Evolutionary conservation across 2,888 invertebrate species (phyloP).

Genomic region (Cataglyphis altisquamis): DNA sequence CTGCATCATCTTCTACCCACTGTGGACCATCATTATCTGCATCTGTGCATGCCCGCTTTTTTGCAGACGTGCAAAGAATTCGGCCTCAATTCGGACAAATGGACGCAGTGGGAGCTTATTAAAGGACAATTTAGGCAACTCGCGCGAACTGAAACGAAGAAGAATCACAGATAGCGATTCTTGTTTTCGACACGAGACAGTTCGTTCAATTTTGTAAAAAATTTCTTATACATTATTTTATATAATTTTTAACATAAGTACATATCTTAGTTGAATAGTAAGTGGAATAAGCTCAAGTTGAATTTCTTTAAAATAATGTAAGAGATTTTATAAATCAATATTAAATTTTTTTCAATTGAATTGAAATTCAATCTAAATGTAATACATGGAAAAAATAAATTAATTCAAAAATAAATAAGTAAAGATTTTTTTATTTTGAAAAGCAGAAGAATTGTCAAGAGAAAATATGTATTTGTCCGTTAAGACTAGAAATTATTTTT

Average conservation of each 20-base stretch:
- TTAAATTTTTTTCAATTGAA: not conserved
- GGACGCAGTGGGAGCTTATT: constrained; percentile 88
- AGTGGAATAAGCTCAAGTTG: not conserved
- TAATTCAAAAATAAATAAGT: not conserved
- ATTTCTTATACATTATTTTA: not conserved
- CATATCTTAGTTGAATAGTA: not conserved
- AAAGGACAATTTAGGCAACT: constrained; percentile 90
- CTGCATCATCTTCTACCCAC: constrained; percentile 94
- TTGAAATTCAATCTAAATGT: not conserved
- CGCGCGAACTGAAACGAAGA: constrained; percentile 85
- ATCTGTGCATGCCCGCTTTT: constrained; percentile 89
- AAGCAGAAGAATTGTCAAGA: not conserved
- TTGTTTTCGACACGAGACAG: not conserved
- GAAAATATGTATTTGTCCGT: not conserved
- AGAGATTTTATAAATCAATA: not conserved
- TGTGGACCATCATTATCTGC: constrained; percentile 91
- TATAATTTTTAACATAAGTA: not conserved
- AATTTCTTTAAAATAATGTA: not conserved
- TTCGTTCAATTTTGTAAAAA: not conserved
- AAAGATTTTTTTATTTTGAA: not conserved
- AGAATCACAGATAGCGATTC: constrained; percentile 64
- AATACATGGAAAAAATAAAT: not conserved
- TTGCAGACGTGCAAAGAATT: constrained; percentile 90
- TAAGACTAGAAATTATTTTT: not conserved
- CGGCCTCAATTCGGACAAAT: constrained; percentile 84